Evolutionary conservation across 2,113 vertebrate species (phyloP).

Genomic region (Scomber scombrus): DNA sequence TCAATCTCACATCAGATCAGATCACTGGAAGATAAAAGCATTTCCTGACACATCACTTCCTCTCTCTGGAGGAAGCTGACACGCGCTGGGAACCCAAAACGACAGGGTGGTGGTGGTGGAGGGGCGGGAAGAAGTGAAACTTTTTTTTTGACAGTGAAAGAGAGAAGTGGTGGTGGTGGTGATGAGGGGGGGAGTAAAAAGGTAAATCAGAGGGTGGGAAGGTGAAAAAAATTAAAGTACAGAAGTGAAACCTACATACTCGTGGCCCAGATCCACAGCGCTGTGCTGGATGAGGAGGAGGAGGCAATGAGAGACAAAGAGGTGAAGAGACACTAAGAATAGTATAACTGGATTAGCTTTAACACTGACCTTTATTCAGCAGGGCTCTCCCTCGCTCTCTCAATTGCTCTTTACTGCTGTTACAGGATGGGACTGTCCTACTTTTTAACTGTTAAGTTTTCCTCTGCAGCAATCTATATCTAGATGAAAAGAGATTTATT

Average conservation of each 20-base stretch:
- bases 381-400: constrained; percentile 38
- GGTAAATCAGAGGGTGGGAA: background rate
- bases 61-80: constrained; percentile 74
- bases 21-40: constrained; percentile 82
- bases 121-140: constrained; percentile 30
- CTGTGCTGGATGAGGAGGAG: constrained; percentile 29
- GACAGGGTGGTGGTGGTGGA: constrained; percentile 41
- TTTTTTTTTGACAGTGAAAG: constrained; percentile 51
- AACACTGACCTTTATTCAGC: constrained; percentile 68
- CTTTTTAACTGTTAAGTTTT: constrained; percentile 37
- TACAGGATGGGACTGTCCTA: constrained; percentile 54
- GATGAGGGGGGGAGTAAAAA: background rate
- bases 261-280: constrained; percentile 50
- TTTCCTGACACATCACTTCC: constrained; percentile 82
- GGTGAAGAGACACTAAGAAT: constrained; percentile 74
- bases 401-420: constrained; percentile 33
- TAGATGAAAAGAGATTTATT: constrained; percentile 8
- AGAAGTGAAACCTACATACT: constrained; percentile 49
- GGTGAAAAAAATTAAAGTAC: background rate
- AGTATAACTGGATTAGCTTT: constrained; percentile 74
- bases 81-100: constrained; percentile 59
- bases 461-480: background rate
- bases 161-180: background rate
- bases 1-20: constrained; percentile 81
- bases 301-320: constrained; percentile 47